Evolutionary conservation across 2,113 vertebrate species (phyloP).

Genomic region (Anoplopoma fimbria): DNA sequence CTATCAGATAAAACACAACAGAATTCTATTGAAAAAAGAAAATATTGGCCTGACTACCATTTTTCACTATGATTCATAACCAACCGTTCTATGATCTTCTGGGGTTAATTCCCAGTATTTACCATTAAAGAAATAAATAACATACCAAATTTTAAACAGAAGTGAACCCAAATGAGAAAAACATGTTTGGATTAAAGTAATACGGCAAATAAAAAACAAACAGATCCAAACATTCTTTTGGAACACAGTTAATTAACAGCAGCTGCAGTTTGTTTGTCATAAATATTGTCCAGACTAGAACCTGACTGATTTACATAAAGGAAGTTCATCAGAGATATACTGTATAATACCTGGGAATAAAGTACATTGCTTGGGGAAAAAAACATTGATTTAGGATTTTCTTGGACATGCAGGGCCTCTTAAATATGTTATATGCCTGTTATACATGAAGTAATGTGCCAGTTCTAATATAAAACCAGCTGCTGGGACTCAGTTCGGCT

Average conservation of each 20-base stretch:
- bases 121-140: neutral
- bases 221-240: neutral
- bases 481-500: neutral
- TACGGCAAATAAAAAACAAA: neutral
- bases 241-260: neutral
- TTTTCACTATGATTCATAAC: neutral
- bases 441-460: neutral
- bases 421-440: neutral
- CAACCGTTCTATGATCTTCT: neutral
- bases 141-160: neutral
- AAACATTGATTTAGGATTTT: neutral
- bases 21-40: neutral
- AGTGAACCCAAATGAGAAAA: neutral
- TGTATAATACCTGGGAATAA: neutral
- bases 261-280: conserved; percentile 1
- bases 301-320: neutral
- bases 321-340: neutral
- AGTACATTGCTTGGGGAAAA: neutral
- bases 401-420: neutral
- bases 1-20: neutral
- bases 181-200: conserved; percentile 6
- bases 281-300: neutral
- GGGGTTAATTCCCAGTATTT: neutral
- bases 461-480: neutral
- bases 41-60: neutral